Base-by-base conservation (phyloP, 2,797 vertebrate genomes). In the Esox lucius region DNA sequence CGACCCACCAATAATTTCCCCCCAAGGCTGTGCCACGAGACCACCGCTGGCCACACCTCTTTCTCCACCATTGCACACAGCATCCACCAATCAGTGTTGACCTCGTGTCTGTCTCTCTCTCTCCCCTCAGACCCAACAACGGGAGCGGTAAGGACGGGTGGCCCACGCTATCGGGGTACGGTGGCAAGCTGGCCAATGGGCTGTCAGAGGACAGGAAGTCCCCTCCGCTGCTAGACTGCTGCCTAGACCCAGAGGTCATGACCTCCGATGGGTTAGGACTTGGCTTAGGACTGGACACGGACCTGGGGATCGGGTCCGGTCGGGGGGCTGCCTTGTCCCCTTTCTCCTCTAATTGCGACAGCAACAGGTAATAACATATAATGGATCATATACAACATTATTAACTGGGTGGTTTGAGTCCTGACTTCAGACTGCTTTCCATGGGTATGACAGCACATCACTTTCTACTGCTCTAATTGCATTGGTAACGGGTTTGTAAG, bases 121-220 rank as follows among this genome's bases (percentile, higher is more conserved):
- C 70, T 46, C 76, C 26, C 61, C 67, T 83, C 93, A 97, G 96
- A 95, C 93, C 91, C 88, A 96, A 95, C 92, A 95, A 80, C 85
- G 91, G 42, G 42, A 13, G 93, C 91, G 96, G 93, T 90, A 98
- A 96, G 95, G 96, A 97, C 87, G 94, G 95, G 71, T 98, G 96
- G 96, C 96, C 96, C 0, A 91, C 89, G 4, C 85, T 92, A 80
- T 90, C 90, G 2, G 90, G 85, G 76, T 90, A 92, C 67, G 93
- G 93, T 70, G 93, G 93, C 85, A 94, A 92, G 94, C 88, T 91
- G 81, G 87, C 94, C 91, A 97, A 96, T 75, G 96, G 96, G 86
- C 94, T 97, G 89, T 91, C 89, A 90, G 87, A 94, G 93, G 96
- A 96, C 87, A 93, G 95, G 90, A 94, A 95, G 86, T 96, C 95